Evolutionary conservation across 2,113 vertebrate genomes (phyloP), one percentile per base, ranked within the genome.

Genomic region (Tragelaphus scriptus): DNA sequence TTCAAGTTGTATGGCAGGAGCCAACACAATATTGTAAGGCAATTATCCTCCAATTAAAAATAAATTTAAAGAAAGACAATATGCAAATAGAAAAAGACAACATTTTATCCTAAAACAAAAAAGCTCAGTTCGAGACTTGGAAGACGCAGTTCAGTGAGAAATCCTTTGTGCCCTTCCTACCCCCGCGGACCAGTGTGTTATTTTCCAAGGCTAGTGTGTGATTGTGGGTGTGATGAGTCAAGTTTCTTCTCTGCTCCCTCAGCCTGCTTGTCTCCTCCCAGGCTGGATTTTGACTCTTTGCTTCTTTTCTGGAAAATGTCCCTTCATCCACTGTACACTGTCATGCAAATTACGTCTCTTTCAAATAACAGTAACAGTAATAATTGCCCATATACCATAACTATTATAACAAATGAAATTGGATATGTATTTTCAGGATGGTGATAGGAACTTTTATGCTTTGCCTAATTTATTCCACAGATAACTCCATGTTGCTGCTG

Each of bases 201-300:
- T 91, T 95, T 98, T 36, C 61, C 36, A 51, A 92, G 63, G 82
- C 94, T 58, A 19, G 53, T 55, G 36, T 93, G 59, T 7, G 2
- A 3, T 36, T 4, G 53, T 93, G 88, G 97, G 93, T 93, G 92
- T 94, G 40, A 91, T 97, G 96, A 94, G 59, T 97, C 91, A 96
- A 59, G 65, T 17, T 85, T 85, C 25, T 19, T 80, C 93, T 97
- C 47, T 55, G 40, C 32, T 97, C 59, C 7, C 15, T 92, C 81
- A 63, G 32, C 51, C 59, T 94, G 77, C 40, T 97, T 44, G 25
- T 95, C 89, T 94, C 80, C 81, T 94, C 55, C 53, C 49, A 58
- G 84, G 91, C 75, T 97, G 28, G 44, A 47, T 97, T 98, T 97
- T 96, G 82, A 92, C 0, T 77, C 23, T 94, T 87, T 55, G 80